Conservation (phyloP, 2,797 vertebrate genomes). For the Malurus leucopterus region DNA sequence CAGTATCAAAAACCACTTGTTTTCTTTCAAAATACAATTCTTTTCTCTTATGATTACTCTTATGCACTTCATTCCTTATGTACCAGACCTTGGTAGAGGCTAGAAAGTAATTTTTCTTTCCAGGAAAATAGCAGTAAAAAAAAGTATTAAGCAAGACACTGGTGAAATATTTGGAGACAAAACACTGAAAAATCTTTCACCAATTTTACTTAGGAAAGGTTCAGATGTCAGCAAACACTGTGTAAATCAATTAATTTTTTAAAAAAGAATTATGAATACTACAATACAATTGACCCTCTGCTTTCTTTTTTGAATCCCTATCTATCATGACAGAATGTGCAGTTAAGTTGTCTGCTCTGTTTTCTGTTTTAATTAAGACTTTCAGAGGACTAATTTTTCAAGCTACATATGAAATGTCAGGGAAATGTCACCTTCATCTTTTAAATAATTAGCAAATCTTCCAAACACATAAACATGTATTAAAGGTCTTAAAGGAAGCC, state of each 20-base stretch:
- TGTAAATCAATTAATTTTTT: background rate
- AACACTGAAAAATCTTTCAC: background rate
- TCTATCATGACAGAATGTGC: background rate
- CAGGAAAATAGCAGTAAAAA: background rate
- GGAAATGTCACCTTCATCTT: constrained; percentile 17
- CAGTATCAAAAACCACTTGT: background rate
- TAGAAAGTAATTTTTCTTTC: background rate
- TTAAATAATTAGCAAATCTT: background rate
- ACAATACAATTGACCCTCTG: background rate
- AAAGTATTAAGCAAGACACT: background rate
- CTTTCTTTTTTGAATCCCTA: background rate
- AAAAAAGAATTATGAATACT: background rate
- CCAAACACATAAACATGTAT: background rate
- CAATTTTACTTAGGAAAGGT: background rate
- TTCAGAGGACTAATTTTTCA: background rate
- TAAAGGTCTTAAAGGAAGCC: background rate
- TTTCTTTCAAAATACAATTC: background rate
- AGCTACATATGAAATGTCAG: background rate
- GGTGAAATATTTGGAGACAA: background rate
- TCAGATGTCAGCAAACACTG: background rate
- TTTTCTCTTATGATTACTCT: background rate
- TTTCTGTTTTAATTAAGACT: background rate
- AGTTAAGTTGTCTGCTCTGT: background rate
- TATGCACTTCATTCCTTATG: background rate
- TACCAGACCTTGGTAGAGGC: background rate